phyloP scores from a whole-genome alignment of 2,113 vertebrate genomes.

The Melanotaenia duboulayi region DNA sequence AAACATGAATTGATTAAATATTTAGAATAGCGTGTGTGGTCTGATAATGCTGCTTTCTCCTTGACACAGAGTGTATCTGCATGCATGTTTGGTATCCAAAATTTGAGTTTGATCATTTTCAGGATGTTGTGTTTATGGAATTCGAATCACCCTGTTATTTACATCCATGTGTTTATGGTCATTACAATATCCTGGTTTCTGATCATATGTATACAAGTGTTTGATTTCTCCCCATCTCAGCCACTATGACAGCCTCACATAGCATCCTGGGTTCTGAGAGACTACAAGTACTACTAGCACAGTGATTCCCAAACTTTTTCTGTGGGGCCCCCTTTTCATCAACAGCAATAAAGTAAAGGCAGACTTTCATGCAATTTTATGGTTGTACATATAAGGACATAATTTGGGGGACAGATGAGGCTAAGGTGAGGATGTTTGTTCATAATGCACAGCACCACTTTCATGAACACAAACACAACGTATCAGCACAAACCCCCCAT shows the following conservation, averaged over 20 bases:
- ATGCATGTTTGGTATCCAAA: neutral
- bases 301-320: no score
- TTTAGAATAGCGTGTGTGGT: neutral
- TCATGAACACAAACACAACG: no score
- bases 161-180: neutral
- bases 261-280: neutral
- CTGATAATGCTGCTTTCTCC: neutral
- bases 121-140: neutral
- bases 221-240: slow-evolving; percentile 1
- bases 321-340: no score
- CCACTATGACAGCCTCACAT: neutral
- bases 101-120: slow-evolving; percentile 6
- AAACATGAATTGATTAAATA: neutral
- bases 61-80: neutral
- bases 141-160: neutral
- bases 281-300: neutral
- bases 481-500: no score
- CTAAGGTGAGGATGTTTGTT: no score
- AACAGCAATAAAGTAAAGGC: no score
- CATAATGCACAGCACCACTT: no score
- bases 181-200: neutral
- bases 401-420: no score
- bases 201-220: neutral
- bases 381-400: no score
- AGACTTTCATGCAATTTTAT: no score